A percentile compares a stretch with the other conserved stretches of the same genome.
Conservation (phyloP, 2,888 invertebrate species). For the Plutella xylostella region DNA sequence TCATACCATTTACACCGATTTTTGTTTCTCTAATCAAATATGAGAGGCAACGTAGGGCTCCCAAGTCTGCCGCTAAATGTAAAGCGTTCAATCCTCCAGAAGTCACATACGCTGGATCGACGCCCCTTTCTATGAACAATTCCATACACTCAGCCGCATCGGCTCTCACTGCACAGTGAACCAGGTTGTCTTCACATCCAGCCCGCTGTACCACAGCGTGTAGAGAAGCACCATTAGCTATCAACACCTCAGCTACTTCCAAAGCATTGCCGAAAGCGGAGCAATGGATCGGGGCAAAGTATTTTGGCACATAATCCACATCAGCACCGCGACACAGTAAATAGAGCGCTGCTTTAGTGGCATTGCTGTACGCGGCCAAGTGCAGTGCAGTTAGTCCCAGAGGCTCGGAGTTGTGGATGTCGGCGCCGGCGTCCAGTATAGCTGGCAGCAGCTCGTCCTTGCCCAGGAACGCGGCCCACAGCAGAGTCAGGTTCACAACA, state of each 20-base stretch:
- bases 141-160: slow-evolving; percentile 84
- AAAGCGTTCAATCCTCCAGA: slow-evolving; percentile 82
- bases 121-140: slow-evolving; percentile 79
- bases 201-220: slow-evolving; percentile 75
- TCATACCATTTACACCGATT: slow-evolving; percentile 76
- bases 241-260: slow-evolving; percentile 80
- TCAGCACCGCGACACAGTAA: slow-evolving; percentile 77
- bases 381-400: slow-evolving; percentile 81
- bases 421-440: slow-evolving; percentile 76
- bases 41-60: slow-evolving; percentile 77
- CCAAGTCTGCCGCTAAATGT: slow-evolving; percentile 84
- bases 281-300: slow-evolving; percentile 87
- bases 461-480: slow-evolving; percentile 81
- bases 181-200: slow-evolving; percentile 79
- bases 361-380: slow-evolving; percentile 82
- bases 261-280: slow-evolving; percentile 90
- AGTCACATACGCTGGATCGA: slow-evolving; percentile 80
- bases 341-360: slow-evolving; percentile 75
- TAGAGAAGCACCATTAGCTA: slow-evolving; percentile 77
- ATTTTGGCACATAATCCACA: slow-evolving; percentile 76
- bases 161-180: slow-evolving; percentile 87
- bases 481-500: slow-evolving; percentile 77
- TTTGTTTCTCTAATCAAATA: slow-evolving; percentile 81
- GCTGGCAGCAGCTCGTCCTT: slow-evolving; percentile 77
- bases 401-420: slow-evolving; percentile 78